Base-by-base conservation (phyloP, 2,797 vertebrate species). In the Champsocephalus esox region DNA sequence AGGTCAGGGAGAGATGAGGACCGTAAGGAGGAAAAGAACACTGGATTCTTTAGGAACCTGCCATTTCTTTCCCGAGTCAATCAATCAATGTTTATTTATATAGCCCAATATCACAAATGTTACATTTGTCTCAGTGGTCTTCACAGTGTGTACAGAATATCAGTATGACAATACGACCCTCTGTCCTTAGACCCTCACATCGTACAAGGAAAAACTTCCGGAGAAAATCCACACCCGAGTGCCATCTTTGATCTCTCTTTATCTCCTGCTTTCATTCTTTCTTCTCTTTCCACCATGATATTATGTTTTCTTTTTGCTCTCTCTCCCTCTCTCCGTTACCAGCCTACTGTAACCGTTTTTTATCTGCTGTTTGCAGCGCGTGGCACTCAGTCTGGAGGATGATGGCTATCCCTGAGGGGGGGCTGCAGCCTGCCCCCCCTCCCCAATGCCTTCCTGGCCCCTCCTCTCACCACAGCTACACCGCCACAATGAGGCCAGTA, bases 321-420 rank as follows among this genome's bases (percentile, higher is more conserved):
- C 11, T 45, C 41, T 67, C 54, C 45, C 65, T 50, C 41, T 62
- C 57, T 46, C 48, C 66, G 64, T 71, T 46, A 54, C 52, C 77
- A 67, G 72, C 78, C 82, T 65, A 3, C 70, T 78, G 73, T 93
- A 93, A 92, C 91, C 24, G 85, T 92, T 90, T 89, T 95, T 92
- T 94, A 92, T 93, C 93, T 92, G 93, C 86, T 95, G 87, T 95
- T 94, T 93, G 86, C 96, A 99, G 98, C 97, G 98, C 72, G 97
- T 99, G 92, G 97, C 98, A 48, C 92, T 99, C 85, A 98, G 98
- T 95, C 92, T 97, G 90, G 98, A 99, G 93, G 98, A 99, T 65
- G 98, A 99, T 16, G 97, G 97, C 86, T 95, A 98, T 89, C 98
- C 97, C 71, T 99, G 96, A 99, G 93, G 95, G 74, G 74, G 81